phyloP scores from a whole-genome alignment of 92 coral and sea anemone species.

The Epizoanthus ramosus region DNA sequence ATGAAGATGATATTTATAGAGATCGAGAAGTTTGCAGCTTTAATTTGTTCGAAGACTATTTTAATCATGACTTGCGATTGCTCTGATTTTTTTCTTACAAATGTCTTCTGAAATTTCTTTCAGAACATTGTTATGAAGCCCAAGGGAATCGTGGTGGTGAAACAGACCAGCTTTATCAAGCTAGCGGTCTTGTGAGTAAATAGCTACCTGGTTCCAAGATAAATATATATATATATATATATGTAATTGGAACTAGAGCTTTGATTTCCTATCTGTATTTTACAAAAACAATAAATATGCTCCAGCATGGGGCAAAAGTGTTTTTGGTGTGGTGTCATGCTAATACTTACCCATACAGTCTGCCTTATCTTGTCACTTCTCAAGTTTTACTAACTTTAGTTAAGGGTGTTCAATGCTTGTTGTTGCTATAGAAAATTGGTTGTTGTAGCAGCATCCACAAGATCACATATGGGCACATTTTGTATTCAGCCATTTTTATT shows the following conservation, averaged over 20 bases:
- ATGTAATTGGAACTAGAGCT: background rate
- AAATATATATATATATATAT: background rate
- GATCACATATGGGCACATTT: background rate
- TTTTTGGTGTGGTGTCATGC: constrained; percentile 2
- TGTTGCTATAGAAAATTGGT: constrained; percentile 6
- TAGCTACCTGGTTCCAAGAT: constrained; percentile 18
- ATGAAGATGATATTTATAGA: constrained; percentile 6
- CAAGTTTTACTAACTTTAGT: too few relatives aligned
- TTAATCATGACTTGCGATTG: constrained; percentile 17
- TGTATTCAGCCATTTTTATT: background rate
- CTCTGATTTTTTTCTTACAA: background rate
- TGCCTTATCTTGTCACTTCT: too few relatives aligned
- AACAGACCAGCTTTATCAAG: constrained; percentile 34
- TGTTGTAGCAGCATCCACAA: background rate
- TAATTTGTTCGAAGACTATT: constrained; percentile 33
- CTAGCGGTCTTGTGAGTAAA: constrained; percentile 31
- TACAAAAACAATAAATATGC: background rate
- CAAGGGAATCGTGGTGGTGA: constrained; percentile 20
- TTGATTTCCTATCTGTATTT: background rate
- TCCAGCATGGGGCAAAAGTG: background rate
- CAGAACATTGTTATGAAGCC: constrained; percentile 16
- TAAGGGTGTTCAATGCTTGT: background rate
- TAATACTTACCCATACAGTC: background rate
- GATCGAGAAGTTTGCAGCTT: constrained; percentile 35
- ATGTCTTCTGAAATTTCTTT: background rate